Percentiles rank a stretch among this genome's conserved stretches.
phyloP scores from a whole-genome alignment of 2,113 vertebrate genomes.

The Menidia beryllina region DNA sequence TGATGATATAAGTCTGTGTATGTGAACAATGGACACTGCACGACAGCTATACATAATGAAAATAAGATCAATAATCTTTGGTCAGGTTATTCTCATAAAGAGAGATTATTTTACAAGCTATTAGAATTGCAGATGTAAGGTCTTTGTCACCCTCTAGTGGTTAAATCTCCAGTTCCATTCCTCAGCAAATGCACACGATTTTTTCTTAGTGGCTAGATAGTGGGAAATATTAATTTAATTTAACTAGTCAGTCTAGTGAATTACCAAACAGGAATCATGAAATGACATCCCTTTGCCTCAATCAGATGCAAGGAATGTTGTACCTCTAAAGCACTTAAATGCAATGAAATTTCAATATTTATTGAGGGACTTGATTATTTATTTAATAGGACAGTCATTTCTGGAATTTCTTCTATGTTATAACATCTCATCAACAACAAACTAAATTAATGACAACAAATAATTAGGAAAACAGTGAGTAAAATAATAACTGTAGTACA shows the following conservation, averaged over 20 bases:
- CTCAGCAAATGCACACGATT: no score
- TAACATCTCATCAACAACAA: conserved; percentile 6
- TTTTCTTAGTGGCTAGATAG: no score
- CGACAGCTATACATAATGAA: no score
- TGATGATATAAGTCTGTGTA: no score
- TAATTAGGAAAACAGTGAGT: not conserved
- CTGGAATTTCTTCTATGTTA: no score
- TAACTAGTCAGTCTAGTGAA: no score
- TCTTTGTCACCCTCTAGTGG: conserved; percentile 67
- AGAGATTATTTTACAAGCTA: not conserved
- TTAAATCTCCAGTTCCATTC: not conserved
- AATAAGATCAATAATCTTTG: no score
- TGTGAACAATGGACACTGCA: no score
- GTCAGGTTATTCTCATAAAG: not conserved
- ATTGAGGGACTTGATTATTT: conserved; percentile 19
- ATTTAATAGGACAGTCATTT: conserved; percentile 11
- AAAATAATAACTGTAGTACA: not conserved
- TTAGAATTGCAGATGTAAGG: not conserved
- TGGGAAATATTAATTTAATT: no score
- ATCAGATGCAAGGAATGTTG: no score
- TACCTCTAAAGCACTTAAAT: not conserved
- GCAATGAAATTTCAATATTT: conserved; percentile 16
- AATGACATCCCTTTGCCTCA: no score
- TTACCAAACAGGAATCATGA: no score
- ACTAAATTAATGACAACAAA: not conserved